Base-by-base conservation (phyloP, 2,888 invertebrate genomes). In the Chymomyza procnemis region DNA sequence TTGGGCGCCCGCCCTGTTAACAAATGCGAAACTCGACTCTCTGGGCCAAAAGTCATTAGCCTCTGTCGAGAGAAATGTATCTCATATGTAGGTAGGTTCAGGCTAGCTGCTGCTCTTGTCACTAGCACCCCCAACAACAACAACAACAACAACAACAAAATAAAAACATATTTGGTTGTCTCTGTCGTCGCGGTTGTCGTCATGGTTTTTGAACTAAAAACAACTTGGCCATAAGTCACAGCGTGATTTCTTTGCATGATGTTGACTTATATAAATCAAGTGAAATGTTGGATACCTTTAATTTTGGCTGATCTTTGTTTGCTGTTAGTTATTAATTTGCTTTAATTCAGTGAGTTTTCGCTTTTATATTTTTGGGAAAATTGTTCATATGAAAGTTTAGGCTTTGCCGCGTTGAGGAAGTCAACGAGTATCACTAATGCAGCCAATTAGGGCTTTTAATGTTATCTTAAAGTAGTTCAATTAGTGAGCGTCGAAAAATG, bases 331-430 rank as follows among this genome's bases (percentile, higher is more conserved):
- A 80, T 75, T 85, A 83, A 83, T 83, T 81, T 74, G 76, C 30
- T 60, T 74, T 85, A 81, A 83, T 85, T 84, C 81, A 67, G 73
- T 74, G 69, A 63, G 61, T 75, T 85, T 79, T 67, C 48, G 67
- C 64, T 61, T 8, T 64, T 26, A 6, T 26, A 3, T 26, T 26
- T 4, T 71, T 74, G 74, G 74, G 74, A 70, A 81, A 81, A 81
- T 81, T 85, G 71, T 64, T 73, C 67, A 34, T 52, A 71, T 71
- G 64, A 71, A 72, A 69, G 65, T 55, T 52, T 46, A n/a, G 56
- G 18, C 18, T 62, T 19, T n/a, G n/a, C n/a, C n/a, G 12, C 19
- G 1, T 8, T 30, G 14, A 50, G 30, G 26, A 18, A 21, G 61
- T 16, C 16, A 9, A 16, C 12, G 34, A 41, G 34, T 41, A 41